These are phyloP conservation scores for Bombus sylvicola DNA, from an alignment of 1,140 invertebrate species.

Conservation along the genomic window DNA sequence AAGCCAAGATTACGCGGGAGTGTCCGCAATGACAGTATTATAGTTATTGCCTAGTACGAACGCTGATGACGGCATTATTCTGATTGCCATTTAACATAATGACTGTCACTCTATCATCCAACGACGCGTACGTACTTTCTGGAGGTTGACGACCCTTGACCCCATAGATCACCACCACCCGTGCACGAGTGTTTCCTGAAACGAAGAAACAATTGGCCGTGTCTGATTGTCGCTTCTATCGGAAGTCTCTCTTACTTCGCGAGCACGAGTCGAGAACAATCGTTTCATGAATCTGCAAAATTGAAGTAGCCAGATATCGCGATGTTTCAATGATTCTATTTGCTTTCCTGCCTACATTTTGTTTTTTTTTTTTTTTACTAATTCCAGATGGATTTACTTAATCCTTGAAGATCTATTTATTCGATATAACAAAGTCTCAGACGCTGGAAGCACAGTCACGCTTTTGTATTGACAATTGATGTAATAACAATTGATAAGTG, in stretches of 20 bases:
- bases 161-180: constrained; percentile 39
- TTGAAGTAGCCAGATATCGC: not conserved
- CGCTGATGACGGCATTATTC: constrained; percentile 78
- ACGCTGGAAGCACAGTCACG: too few species aligned
- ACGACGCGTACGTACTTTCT: constrained; percentile 60
- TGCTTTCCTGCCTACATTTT: not conserved
- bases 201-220: constrained; percentile 64
- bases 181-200: constrained; percentile 63
- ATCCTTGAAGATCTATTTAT: too few species aligned
- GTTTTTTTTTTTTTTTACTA: not conserved
- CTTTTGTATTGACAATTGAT: too few species aligned
- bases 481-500: too few species aligned
- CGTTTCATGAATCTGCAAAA: not conserved
- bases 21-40: constrained; percentile 75
- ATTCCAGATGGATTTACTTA: too few species aligned
- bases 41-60: constrained; percentile 72
- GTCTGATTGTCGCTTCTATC: constrained; percentile 54
- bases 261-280: not conserved
- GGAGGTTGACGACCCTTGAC: constrained; percentile 70
- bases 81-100: constrained; percentile 81
- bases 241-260: constrained; percentile 5
- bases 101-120: constrained; percentile 73
- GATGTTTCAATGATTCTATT: not conserved
- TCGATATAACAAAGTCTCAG: too few species aligned
- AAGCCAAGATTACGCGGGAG: constrained; percentile 72